phyloP scores from a whole-genome alignment of 2,113 vertebrate genomes.

The Ochotona princeps region DNA sequence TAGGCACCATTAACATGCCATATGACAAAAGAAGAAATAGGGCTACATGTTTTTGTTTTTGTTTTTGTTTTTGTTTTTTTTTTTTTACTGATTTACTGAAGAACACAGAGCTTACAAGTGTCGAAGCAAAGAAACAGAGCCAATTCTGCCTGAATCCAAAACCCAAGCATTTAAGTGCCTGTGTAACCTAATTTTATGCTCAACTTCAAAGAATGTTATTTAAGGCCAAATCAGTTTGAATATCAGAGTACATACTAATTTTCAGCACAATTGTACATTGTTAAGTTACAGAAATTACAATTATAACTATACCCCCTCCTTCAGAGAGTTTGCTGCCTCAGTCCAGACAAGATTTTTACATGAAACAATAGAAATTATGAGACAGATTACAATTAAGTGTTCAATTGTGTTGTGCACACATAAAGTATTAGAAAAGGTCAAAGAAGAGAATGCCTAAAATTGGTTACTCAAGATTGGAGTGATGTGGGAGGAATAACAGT shows the following conservation, averaged over 20 bases:
- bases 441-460: constrained; percentile 35
- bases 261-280: not conserved
- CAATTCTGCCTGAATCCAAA: constrained; percentile 42
- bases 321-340: constrained; percentile 44
- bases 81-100: constrained; percentile 19
- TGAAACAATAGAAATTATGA: constrained; percentile 35
- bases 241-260: not conserved
- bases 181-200: constrained; percentile 14
- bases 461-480: constrained; percentile 5
- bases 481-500: not conserved
- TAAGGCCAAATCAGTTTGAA: constrained; percentile 54
- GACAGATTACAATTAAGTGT: constrained; percentile 13
- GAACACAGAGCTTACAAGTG: not conserved
- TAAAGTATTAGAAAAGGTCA: constrained; percentile 21
- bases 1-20: not conserved
- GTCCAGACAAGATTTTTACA: constrained; percentile 12
- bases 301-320: constrained; percentile 4
- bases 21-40: not conserved
- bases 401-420: not conserved
- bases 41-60: no score
- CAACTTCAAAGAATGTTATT: constrained; percentile 8
- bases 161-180: constrained; percentile 17
- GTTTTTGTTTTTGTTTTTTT: no score
- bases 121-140: not conserved
- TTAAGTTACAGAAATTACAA: not conserved